Percentiles rank a stretch among this genome's conserved stretches.
Conservation (phyloP, 1,140 invertebrate species). For the Hormaphis cornu region DNA sequence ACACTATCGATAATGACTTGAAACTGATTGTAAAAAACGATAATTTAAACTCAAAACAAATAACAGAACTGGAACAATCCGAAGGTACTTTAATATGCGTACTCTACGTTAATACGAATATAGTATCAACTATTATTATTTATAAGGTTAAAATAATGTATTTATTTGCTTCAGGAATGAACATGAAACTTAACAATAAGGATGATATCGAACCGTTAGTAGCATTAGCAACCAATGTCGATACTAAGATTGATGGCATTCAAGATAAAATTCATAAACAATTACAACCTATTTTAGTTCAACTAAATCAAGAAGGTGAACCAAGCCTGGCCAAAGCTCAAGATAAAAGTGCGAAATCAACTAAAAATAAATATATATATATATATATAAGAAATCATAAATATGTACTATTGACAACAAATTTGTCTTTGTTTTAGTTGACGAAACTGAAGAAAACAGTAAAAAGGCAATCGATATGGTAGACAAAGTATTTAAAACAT, state of each 20-base stretch:
- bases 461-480: conserved; percentile 37
- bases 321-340: conserved; percentile 42
- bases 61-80: conserved; percentile 41
- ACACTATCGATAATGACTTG: conserved; percentile 45
- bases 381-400: conserved; percentile 40
- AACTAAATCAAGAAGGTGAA: conserved; percentile 50
- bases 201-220: conserved; percentile 12
- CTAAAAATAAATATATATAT: conserved; percentile 41
- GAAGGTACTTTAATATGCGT: conserved; percentile 27
- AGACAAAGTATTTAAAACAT: conserved; percentile 1
- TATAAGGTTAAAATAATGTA: too few species aligned
- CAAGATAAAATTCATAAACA: neutral
- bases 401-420: too few species aligned
- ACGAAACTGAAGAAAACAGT: conserved; percentile 36
- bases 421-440: conserved; percentile 28
- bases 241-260: conserved; percentile 10
- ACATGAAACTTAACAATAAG: neutral
- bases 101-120: too few species aligned
- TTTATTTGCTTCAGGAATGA: conserved; percentile 9
- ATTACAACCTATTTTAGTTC: conserved; percentile 31
- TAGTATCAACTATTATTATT: too few species aligned
- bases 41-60: conserved; percentile 47
- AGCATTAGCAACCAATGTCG: neutral
- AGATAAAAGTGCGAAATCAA: conserved; percentile 36
- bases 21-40: conserved; percentile 47